Percentiles rank a stretch among this genome's conserved stretches.
Evolutionary conservation across 2,888 invertebrate species (phyloP).

Genomic region (Zaprionus bogoriensis): DNA sequence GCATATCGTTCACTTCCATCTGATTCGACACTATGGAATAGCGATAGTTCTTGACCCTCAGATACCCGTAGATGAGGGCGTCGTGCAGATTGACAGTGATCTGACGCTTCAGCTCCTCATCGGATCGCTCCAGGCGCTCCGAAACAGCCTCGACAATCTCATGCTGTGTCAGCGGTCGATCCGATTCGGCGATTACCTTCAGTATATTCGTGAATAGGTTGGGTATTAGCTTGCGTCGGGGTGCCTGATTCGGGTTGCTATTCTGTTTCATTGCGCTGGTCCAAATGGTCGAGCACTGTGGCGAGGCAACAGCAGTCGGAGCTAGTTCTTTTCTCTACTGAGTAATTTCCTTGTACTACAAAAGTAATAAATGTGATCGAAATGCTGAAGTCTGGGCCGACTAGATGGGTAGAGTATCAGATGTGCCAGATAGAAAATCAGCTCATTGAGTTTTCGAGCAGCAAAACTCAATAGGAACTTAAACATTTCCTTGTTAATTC

Average conservation of each 20-base stretch:
- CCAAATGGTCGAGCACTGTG: background rate
- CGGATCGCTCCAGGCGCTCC: constrained; percentile 50
- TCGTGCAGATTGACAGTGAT: constrained; percentile 57
- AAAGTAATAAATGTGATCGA: background rate
- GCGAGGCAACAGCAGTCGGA: too few relatives aligned
- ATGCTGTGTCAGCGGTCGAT: constrained; percentile 56
- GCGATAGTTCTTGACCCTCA: constrained; percentile 48
- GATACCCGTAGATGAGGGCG: constrained; percentile 57
- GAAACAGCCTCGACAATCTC: constrained; percentile 58
- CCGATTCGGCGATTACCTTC: constrained; percentile 52
- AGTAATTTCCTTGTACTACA: background rate
- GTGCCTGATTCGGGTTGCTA: constrained; percentile 59
- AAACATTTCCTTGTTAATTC: too few relatives aligned
- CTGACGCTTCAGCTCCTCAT: constrained; percentile 63
- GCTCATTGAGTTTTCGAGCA: too few relatives aligned
- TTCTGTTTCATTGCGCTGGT: background rate
- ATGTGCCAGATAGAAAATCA: too few relatives aligned
- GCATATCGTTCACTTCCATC: constrained; percentile 25
- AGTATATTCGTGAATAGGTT: constrained; percentile 51
- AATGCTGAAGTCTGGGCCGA: background rate
- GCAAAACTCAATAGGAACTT: too few relatives aligned
- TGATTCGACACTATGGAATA: constrained; percentile 40
- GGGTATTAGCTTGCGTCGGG: constrained; percentile 60
- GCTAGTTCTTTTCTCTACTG: background rate
- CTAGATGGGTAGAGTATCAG: background rate